Evolutionary conservation across 2,113 vertebrate species (phyloP), one percentile per base, ranked within the genome.

Genomic region (Rhadina sibilatrix): DNA sequence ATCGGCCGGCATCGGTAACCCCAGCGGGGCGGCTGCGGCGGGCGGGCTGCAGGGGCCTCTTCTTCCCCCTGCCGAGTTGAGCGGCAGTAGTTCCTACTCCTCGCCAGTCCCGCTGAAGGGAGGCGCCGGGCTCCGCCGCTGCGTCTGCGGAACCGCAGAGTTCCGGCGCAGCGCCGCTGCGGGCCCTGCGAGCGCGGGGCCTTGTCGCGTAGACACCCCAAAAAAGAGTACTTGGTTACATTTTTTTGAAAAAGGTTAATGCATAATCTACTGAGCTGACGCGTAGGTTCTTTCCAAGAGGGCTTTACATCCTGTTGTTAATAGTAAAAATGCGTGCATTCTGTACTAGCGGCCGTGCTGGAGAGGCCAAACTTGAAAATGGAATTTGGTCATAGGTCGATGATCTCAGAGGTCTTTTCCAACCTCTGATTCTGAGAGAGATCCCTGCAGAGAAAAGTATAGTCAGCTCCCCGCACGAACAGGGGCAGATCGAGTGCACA

Each of bases 221-320:
- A 7, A 7, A 5, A 40, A 5, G 1, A 15, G 25, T 15, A 0
- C 52, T 19, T 52, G 3, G 5, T 50, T 44, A 33, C 27, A 1
- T 16, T 11, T 2, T 8, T 17, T 11, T 4, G 4, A 1, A 4
- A n/a, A 33, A 12, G 2, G 5, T 3, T 37, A 22, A 28, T 7
- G 9, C 14, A 0, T 60, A 63, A 3, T 6, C 2, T 75, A 0
- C 4, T 3, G 33, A 42, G 20, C 19, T n/a, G 54, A 3, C 2
- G 20, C 4, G 20, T 15, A 15, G 11, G 13, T 25, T 21, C 35
- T 81, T 87, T 38, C 15, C 37, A 5, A n/a, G 40, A 12, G 30
- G 21, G 11, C 6, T 60, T 35, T 68, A 3, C 31, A 3, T 28
- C 6, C n/a, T 44, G 38, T 12, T 24, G 42, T 37, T 54, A 18